Base-by-base conservation (phyloP, 1,140 invertebrate genomes). In the Apis cerana region DNA sequence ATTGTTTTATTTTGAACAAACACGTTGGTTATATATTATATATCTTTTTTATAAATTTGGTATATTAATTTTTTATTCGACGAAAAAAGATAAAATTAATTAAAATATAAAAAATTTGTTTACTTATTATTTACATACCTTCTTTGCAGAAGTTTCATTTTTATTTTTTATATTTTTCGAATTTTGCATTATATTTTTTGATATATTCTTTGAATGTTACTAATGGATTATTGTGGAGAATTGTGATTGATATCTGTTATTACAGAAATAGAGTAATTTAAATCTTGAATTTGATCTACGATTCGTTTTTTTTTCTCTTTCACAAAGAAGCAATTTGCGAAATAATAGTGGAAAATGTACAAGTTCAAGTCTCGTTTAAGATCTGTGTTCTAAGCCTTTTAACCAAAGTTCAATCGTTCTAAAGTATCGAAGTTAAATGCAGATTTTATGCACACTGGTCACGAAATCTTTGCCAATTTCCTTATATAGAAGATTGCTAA, bases 1-100 rank as follows among this genome's bases (percentile, higher is more conserved):
- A 81, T 48, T 85, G 89, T 90, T 89, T 80, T 83, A 86, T 58
- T 85, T 88, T 19, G n/a, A 61, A 61, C 61, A 77, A 88, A 84
- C 75, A 83, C 75, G 50, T 70, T 58, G 21, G n/a, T 50, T 83
- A 74, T 70, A 72, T 13, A 10, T 2, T 21, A 43, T 19, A 54
- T 1, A 17, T 9, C 5, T 43, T 43, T 2, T 19, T 33, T 72
- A 27, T 27, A 33, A 54, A 58, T 21, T 19, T 11, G 10, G 2
- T 43, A 43, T 43, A 43, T 43, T 43, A 7, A 33, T 33, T 33
- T 2, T 43, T 43, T 43, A 43, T 43, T 43, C 33, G 33, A 43
- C 7, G 7, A 43, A 43, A 43, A 43, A 43, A 43, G 5, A 43
- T 43, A 43, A 43, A 43, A 43, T 43, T 43, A 33, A 33, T 33